These are phyloP conservation scores for Venusia cambrica DNA, from an alignment of 2,888 invertebrate species.

Conservation along the genomic window DNA sequence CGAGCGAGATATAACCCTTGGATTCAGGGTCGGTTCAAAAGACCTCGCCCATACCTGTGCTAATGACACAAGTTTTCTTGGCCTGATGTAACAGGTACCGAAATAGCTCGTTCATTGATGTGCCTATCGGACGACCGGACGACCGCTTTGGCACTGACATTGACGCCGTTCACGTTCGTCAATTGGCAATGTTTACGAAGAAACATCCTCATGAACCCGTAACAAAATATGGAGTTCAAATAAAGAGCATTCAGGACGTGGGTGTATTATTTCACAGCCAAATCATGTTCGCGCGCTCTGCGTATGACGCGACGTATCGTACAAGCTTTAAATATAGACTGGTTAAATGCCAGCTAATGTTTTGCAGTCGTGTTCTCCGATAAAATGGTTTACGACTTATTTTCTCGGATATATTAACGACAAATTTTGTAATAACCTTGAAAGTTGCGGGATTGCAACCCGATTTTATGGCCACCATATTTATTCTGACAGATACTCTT, in stretches of 20 bases:
- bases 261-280: conserved; percentile 59
- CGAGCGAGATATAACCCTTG: conserved; percentile 26
- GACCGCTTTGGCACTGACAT: conserved; percentile 72
- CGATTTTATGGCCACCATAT: conserved; percentile 15
- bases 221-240: conserved; percentile 29
- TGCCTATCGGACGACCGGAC: conserved; percentile 53
- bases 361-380: conserved; percentile 49
- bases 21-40: conserved; percentile 31
- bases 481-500: conserved; percentile 69
- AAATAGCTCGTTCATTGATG: conserved; percentile 70
- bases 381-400: conserved; percentile 60
- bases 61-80: conserved; percentile 59
- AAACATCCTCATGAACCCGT: no score
- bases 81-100: conserved; percentile 53
- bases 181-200: conserved; percentile 53
- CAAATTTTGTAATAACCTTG: conserved; percentile 14
- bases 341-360: conserved; percentile 71
- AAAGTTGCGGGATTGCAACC: conserved; percentile 8
- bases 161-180: conserved; percentile 50
- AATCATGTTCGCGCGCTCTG: conserved; percentile 45
- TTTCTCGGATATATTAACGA: conserved; percentile 38
- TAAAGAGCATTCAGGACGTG: conserved; percentile 44
- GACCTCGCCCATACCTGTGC: conserved; percentile 37
- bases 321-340: conserved; percentile 62
- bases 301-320: conserved; percentile 46